Percentiles rank a stretch among this genome's conserved stretches.
These are phyloP conservation scores for Tragelaphus strepsiceros DNA, from an alignment of 2,113 vertebrate species.

Conservation along the genomic window DNA sequence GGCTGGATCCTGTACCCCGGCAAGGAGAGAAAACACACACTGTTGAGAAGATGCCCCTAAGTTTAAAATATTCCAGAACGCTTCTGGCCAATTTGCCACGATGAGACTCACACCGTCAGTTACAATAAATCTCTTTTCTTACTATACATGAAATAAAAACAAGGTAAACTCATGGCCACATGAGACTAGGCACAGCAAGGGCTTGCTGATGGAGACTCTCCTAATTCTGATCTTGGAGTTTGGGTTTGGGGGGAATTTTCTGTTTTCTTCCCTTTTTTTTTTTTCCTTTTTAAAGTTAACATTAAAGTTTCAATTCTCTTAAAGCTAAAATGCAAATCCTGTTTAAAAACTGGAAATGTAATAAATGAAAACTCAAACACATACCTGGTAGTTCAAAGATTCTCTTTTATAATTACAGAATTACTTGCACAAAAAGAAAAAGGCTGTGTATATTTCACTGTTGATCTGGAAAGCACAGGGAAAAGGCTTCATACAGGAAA, in stretches of 20 bases:
- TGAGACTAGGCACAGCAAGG: rapidly evolving
- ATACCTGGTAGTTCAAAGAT: neutral
- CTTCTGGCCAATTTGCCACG: neutral
- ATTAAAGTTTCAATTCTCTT: neutral
- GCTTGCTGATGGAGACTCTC: neutral
- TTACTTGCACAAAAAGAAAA: neutral
- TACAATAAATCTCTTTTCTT: neutral
- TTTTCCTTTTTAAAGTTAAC: neutral
- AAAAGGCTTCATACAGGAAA: neutral
- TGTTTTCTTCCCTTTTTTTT: neutral
- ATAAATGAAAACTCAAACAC: neutral
- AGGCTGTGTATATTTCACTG: neutral
- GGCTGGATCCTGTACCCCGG: neutral
- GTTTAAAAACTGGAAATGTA: neutral
- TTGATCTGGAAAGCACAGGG: neutral
- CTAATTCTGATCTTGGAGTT: rapidly evolving
- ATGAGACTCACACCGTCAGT: constrained; percentile 17
- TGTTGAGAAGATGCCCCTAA: neutral
- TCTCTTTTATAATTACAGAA: neutral
- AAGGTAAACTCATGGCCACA: rapidly evolving
- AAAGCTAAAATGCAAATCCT: neutral
- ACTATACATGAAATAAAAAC: neutral
- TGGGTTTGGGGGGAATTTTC: neutral
- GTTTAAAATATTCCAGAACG: constrained; percentile 42
- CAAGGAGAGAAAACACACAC: neutral